Conservation (phyloP, 37 sponge, comb jelly and placozoan species). For the Halisarca cf. caerulea region DNA sequence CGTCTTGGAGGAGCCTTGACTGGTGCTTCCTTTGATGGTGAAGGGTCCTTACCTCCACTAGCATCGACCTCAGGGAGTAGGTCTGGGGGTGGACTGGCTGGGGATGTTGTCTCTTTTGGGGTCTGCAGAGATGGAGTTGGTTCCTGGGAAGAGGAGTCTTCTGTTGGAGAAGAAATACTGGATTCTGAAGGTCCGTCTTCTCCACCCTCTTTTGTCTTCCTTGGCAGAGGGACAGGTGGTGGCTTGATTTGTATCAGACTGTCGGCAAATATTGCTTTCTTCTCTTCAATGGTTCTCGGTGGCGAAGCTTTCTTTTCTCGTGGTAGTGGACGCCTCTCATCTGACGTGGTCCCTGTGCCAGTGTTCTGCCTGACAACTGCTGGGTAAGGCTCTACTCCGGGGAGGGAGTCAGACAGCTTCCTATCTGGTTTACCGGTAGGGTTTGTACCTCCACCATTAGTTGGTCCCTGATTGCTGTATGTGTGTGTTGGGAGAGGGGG, state of each 20-base stretch:
- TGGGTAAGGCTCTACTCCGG: background rate
- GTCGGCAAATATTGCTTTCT: background rate
- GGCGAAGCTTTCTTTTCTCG: background rate
- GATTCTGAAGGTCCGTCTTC: background rate
- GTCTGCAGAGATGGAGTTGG: too few species aligned
- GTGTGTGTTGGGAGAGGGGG: too few species aligned
- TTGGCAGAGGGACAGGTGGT: background rate
- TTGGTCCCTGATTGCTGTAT: background rate
- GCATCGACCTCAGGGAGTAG: too few species aligned
- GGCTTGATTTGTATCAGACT: background rate
- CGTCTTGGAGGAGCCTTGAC: too few species aligned
- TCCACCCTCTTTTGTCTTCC: background rate
- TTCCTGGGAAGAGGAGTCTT: too few species aligned
- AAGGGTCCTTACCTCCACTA: too few species aligned
- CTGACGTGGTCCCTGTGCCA: too few species aligned
- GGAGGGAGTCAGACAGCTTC: background rate
- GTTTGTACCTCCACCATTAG: background rate
- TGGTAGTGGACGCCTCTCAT: background rate
- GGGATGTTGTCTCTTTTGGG: too few species aligned
- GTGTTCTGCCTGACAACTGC: background rate
- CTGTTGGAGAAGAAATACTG: too few species aligned
- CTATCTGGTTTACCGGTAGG: background rate
- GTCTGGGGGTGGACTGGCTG: too few species aligned
- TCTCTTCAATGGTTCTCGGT: background rate
- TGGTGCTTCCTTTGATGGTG: too few species aligned